These are phyloP conservation scores for Adrianichthys oophorus DNA, from an alignment of 2,797 vertebrate genomes.

Conservation along the genomic window DNA sequence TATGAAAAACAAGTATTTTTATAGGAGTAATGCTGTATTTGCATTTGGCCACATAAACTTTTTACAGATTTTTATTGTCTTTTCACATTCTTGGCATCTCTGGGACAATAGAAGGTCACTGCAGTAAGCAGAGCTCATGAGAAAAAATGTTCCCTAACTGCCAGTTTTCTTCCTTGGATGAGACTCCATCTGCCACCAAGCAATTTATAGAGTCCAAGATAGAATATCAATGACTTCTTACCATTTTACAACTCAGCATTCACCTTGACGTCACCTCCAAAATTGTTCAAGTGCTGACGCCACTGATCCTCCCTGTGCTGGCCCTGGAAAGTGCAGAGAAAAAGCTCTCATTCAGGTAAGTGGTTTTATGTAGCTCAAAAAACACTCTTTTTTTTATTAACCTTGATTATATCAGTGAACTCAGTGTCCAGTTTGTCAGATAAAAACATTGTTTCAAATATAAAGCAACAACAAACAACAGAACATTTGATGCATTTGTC, in stretches of 20 bases:
- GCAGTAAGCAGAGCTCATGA: slow-evolving; percentile 78
- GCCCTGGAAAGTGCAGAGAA: slow-evolving; percentile 50
- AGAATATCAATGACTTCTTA: slow-evolving; percentile 98
- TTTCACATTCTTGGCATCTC: slow-evolving; percentile 31
- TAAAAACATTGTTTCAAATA: too few species aligned
- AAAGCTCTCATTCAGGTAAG: slow-evolving; percentile 66
- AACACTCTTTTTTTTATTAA: slow-evolving; percentile 60
- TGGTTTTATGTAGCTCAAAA: slow-evolving; percentile 59
- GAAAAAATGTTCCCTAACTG: slow-evolving; percentile 83
- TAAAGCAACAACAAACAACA: too few species aligned
- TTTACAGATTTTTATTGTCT: not conserved
- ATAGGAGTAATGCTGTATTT: too few species aligned
- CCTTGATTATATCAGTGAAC: slow-evolving; percentile 41
- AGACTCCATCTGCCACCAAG: slow-evolving; percentile 95
- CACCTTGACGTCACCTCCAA: slow-evolving; percentile 93
- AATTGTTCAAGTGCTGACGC: slow-evolving; percentile 77
- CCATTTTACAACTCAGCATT: slow-evolving; percentile 84
- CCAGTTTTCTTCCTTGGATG: slow-evolving; percentile 97
- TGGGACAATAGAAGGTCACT: slow-evolving; percentile 85
- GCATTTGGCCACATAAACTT: too few species aligned
- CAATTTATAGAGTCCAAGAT: slow-evolving; percentile 90
- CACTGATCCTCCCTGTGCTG: slow-evolving; percentile 65
- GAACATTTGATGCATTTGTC: too few species aligned
- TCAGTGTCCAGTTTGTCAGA: slow-evolving; percentile 1
- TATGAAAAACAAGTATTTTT: too few species aligned